Evolutionary conservation across 2,113 vertebrate species (phyloP).

Genomic region (Sylvietta virens): DNA sequence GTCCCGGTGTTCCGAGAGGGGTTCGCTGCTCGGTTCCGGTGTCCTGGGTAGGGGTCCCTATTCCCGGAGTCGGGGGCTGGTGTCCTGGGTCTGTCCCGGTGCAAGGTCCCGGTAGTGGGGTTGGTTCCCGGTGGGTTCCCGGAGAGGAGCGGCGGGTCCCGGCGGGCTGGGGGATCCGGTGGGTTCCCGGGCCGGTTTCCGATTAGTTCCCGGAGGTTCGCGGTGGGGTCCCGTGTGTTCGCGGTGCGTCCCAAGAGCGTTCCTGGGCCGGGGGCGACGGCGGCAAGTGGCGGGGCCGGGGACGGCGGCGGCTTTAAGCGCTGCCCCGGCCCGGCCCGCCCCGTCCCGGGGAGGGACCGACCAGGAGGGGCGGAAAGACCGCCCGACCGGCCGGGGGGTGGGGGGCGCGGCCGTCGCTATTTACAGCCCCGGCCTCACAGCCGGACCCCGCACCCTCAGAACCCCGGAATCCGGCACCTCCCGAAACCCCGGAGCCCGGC

Average conservation of each 20-base stretch:
- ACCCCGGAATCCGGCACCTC: too few species aligned
- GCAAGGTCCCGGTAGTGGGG: neutral
- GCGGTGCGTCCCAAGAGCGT: neutral
- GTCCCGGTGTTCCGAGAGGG: neutral
- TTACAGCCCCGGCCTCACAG: neutral
- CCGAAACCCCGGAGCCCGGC: neutral
- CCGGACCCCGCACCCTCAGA: too few species aligned
- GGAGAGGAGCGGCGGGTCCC: neutral
- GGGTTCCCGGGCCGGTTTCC: neutral
- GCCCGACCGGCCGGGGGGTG: neutral
- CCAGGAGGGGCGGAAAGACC: neutral
- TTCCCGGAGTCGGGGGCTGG: neutral
- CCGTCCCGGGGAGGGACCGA: neutral
- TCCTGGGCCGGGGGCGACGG: neutral
- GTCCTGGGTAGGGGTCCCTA: neutral
- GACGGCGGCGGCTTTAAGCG: neutral
- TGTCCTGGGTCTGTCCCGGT: neutral
- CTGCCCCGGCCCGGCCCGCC: neutral
- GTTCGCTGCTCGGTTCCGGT: neutral
- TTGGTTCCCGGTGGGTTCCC: neutral
- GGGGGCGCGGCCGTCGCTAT: neutral
- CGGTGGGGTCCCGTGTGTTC: neutral
- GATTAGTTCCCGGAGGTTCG: neutral
- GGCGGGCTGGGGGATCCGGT: neutral
- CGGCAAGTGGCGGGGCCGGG: neutral